A percentile compares a stretch with the other conserved stretches of the same genome.
Evolutionary conservation across 2,888 invertebrate genomes (phyloP).

Genomic region (Leptura quadrifasciata): DNA sequence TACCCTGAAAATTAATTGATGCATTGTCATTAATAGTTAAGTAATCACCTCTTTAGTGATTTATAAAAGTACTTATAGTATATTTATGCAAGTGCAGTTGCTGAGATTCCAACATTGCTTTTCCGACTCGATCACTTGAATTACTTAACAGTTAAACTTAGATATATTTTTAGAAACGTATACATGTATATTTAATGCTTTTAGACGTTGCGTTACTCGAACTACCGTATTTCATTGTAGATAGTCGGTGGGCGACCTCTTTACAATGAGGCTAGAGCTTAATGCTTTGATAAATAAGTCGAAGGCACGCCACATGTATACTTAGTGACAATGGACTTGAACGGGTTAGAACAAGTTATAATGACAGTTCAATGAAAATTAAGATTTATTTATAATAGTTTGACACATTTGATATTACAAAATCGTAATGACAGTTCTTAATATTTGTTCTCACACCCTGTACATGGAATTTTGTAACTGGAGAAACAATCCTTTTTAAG

Average conservation of each 20-base stretch:
- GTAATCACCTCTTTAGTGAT: too few relatives aligned
- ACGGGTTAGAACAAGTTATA: conserved; percentile 35
- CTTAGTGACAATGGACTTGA: conserved; percentile 14
- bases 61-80: too few relatives aligned
- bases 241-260: not conserved
- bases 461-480: conserved; percentile 72
- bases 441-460: conserved; percentile 70
- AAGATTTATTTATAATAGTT: conserved; percentile 68
- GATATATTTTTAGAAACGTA: not conserved
- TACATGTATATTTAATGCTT: not conserved
- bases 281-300: not conserved
- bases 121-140: not conserved
- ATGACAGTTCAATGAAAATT: conserved; percentile 51
- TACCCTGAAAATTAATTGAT: too few relatives aligned
- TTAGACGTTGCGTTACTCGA: not conserved
- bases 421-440: conserved; percentile 72
- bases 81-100: too few relatives aligned
- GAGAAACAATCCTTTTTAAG: conserved; percentile 72
- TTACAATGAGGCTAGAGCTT: not conserved
- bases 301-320: conserved; percentile 13
- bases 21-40: too few relatives aligned
- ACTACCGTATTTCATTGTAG: not conserved
- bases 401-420: conserved; percentile 74
- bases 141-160: not conserved
- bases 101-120: too few relatives aligned